Evolutionary conservation across 1,140 invertebrate species (phyloP).

Genomic region (Prorops nasuta): DNA sequence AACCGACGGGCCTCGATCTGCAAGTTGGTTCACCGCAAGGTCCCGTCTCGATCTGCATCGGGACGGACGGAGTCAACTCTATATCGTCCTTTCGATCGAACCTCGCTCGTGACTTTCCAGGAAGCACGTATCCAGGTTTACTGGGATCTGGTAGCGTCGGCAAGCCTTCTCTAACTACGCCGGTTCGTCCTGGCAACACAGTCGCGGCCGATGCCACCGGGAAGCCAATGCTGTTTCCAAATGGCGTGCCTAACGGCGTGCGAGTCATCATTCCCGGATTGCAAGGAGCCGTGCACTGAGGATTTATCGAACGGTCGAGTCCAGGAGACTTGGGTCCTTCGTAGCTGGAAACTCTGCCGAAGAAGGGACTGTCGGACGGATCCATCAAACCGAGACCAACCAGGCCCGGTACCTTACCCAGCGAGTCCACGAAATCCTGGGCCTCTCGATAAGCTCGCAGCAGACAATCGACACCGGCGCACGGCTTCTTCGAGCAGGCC

Average conservation of each 20-base stretch:
- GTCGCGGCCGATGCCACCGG: too few species aligned
- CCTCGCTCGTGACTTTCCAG: not conserved
- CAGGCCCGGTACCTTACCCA: conserved; percentile 41
- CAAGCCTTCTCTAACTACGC: not conserved
- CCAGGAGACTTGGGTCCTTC: conserved; percentile 4
- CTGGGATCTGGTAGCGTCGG: not conserved
- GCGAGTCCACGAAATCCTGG: conserved; percentile 42
- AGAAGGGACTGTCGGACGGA: conserved; percentile 45
- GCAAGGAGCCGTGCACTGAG: conserved; percentile 23
- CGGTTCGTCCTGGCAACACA: not conserved
- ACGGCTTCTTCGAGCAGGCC: conserved; percentile 25
- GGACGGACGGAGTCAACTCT: not conserved
- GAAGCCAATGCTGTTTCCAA: too few species aligned
- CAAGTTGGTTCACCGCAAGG: conserved; percentile 9
- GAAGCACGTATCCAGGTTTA: not conserved
- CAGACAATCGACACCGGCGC: conserved; percentile 33
- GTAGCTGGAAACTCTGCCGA: conserved; percentile 19
- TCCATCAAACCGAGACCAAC: conserved; percentile 42
- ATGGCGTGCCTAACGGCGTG: not conserved
- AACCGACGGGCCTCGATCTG: too few species aligned
- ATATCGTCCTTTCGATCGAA: too few species aligned
- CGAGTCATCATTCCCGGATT: conserved; percentile 3
- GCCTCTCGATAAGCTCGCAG: conserved; percentile 39
- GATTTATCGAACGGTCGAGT: not conserved
- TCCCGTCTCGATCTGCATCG: not conserved